These are phyloP conservation scores for Malurus leucopterus DNA, from an alignment of 2,797 vertebrate species.

Conservation along the genomic window DNA sequence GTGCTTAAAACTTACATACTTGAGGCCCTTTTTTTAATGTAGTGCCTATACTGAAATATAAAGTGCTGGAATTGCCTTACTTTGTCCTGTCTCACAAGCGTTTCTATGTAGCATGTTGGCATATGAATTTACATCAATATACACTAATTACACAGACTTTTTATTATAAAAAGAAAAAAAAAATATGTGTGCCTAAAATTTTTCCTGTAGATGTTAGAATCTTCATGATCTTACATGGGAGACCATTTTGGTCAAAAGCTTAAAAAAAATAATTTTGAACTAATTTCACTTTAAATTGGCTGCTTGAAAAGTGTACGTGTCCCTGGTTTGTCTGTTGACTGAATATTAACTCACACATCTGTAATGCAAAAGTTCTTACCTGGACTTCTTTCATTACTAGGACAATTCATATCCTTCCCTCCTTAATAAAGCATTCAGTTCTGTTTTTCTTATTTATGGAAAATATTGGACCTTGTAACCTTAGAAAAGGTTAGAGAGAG, in stretches of 20 bases:
- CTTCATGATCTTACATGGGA: background rate
- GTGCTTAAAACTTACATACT: background rate
- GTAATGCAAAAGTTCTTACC: background rate
- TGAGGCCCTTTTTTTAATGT: background rate
- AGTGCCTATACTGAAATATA: background rate
- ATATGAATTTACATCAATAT: background rate
- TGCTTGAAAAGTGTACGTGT: background rate
- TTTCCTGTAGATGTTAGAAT: background rate
- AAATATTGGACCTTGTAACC: background rate
- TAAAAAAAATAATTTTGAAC: background rate
- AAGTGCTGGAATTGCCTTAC: background rate
- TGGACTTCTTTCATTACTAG: background rate
- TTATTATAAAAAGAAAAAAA: background rate
- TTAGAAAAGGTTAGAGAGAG: background rate
- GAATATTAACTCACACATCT: background rate
- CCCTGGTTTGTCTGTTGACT: background rate
- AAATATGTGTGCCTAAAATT: background rate
- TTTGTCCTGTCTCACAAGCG: background rate
- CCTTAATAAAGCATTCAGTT: background rate
- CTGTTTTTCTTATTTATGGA: background rate
- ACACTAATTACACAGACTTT: background rate
- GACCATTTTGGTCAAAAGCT: background rate
- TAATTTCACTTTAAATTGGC: background rate
- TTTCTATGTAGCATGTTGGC: background rate
- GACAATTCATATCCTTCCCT: background rate